Percentiles rank a stretch among this genome's conserved stretches.
Conservation (phyloP, 2,797 vertebrate species). For the Lithobates pipiens region DNA sequence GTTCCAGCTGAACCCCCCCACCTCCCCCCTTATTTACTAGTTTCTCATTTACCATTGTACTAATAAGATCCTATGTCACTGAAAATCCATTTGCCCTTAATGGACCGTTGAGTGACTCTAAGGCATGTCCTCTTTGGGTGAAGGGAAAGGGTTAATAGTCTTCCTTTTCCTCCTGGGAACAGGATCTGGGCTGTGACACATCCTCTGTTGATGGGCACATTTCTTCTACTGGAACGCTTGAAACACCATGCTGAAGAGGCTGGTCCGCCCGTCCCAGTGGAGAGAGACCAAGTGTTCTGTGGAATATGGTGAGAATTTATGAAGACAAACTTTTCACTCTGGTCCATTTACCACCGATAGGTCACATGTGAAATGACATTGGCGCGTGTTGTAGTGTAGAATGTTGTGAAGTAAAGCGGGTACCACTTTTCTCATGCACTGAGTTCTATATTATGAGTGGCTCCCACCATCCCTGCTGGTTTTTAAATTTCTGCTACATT, state of each 20-base stretch:
- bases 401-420: neutral
- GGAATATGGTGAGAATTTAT: conserved; percentile 77
- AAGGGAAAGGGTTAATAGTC: conserved; percentile 20
- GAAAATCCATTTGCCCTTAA: no score
- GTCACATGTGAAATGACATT: no score
- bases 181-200: conserved; percentile 49
- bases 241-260: conserved; percentile 16
- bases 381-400: neutral
- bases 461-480: no score
- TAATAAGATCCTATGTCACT: neutral
- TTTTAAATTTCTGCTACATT: no score
- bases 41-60: no score
- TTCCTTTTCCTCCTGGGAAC: conserved; percentile 39
- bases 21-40: no score
- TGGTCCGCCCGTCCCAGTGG: conserved; percentile 73
- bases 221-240: neutral
- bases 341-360: no score
- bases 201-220: conserved; percentile 40
- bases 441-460: neutral
- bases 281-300: conserved; percentile 75
- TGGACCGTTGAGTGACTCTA: neutral
- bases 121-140: neutral
- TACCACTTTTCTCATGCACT: no score
- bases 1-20: no score
- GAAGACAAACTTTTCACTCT: neutral